Evolutionary conservation across 1,140 invertebrate species (phyloP).

Genomic region (Tetramorium alpestre): DNA sequence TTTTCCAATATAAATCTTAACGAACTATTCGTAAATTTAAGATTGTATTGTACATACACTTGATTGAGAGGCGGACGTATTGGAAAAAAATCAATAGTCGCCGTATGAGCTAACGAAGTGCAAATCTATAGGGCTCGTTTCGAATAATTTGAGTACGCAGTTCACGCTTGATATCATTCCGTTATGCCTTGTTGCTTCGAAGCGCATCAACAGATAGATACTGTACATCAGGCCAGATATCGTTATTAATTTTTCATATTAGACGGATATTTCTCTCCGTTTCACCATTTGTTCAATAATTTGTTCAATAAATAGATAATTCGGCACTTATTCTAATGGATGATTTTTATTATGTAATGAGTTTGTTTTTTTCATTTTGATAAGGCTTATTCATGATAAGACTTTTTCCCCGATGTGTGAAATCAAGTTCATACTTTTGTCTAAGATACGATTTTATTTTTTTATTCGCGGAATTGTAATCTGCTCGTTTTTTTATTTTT

Average conservation of each 20-base stretch:
- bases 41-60: background rate
- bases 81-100: background rate
- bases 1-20: background rate
- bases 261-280: background rate
- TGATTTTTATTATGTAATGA: background rate
- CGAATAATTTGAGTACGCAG: background rate
- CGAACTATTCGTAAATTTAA: background rate
- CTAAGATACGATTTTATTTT: background rate
- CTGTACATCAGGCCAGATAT: background rate
- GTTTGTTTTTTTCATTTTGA: background rate
- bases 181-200: background rate
- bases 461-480: background rate
- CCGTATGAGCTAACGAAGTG: slow-evolving; percentile 8
- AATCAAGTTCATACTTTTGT: background rate
- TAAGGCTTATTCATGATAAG: background rate
- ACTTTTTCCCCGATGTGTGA: background rate
- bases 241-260: background rate
- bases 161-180: background rate
- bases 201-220: background rate
- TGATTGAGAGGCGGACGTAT: background rate
- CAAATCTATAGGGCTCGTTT: background rate
- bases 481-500: background rate
- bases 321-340: background rate
- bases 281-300: no score
- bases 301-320: background rate